These are phyloP conservation scores for Paradisaea rubra DNA, from an alignment of 2,113 vertebrate genomes.

Conservation along the genomic window DNA sequence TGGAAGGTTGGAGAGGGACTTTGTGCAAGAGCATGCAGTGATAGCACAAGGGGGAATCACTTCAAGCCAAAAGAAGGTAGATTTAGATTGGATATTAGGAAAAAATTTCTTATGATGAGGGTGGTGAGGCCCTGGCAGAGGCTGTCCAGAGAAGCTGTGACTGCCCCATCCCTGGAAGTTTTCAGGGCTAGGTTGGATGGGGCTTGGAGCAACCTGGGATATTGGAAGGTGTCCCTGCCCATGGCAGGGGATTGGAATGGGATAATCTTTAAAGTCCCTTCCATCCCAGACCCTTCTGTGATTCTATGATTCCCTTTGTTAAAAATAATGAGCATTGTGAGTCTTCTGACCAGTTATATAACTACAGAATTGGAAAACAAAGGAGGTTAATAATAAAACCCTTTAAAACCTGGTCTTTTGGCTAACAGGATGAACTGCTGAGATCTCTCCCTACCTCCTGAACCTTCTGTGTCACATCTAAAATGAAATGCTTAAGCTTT, in stretches of 20 bases:
- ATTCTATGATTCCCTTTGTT: not conserved
- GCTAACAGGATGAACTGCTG: not conserved
- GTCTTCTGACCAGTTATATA: not conserved
- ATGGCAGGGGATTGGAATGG: not conserved
- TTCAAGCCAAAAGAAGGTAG: not conserved
- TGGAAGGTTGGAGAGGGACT: not conserved
- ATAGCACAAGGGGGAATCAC: not conserved
- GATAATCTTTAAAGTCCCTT: not conserved
- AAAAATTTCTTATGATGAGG: not conserved
- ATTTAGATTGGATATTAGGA: not conserved
- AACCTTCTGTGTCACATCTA: not conserved
- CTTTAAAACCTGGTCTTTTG: not conserved
- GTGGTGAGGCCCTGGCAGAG: not conserved
- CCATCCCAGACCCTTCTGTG: not conserved
- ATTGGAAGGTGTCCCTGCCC: rapidly evolving
- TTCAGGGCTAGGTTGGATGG: rapidly evolving
- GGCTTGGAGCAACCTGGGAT: not conserved
- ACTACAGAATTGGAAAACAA: not conserved
- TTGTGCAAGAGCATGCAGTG: not conserved
- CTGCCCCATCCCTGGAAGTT: not conserved
- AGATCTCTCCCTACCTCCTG: not conserved
- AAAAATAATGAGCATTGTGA: not conserved
- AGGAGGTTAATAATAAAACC: not conserved
- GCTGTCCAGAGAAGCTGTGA: rapidly evolving
- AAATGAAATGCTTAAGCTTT: not conserved